These are phyloP conservation scores for Atherix ibis DNA, from an alignment of 2,888 invertebrate species.

Conservation along the genomic window DNA sequence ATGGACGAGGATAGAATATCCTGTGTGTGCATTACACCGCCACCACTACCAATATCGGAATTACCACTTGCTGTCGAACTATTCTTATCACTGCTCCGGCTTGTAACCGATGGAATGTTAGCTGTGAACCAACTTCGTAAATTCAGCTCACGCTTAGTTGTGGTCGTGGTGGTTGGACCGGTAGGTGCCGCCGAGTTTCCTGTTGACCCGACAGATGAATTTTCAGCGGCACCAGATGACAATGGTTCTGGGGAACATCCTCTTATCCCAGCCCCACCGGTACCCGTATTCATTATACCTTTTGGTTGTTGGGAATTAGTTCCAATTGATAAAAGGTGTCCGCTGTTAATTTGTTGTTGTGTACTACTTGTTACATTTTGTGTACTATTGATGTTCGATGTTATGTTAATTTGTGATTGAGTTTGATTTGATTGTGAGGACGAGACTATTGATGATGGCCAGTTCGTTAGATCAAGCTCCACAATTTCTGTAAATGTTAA, in stretches of 20 bases:
- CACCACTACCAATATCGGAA: constrained; percentile 21
- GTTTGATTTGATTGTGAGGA: constrained; percentile 9
- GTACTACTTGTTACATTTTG: constrained; percentile 3
- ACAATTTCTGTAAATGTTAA: constrained; percentile 14
- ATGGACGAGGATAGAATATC: constrained; percentile 31
- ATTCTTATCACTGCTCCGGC: constrained; percentile 14
- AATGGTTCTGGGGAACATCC: not conserved
- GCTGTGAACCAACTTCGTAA: constrained; percentile 24
- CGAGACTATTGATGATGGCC: constrained; percentile 11
- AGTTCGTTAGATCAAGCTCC: constrained; percentile 15
- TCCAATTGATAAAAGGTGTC: not conserved
- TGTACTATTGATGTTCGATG: constrained; percentile 7
- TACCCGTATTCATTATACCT: not conserved
- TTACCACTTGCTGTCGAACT: constrained; percentile 17
- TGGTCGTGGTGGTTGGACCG: constrained; percentile 9
- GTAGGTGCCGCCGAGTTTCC: constrained; percentile 14
- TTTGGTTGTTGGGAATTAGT: not conserved
- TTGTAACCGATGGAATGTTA: constrained; percentile 16
- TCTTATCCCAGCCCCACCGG: not conserved
- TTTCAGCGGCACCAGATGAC: not conserved
- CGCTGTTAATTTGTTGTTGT: constrained; percentile 7
- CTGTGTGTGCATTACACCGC: constrained; percentile 19
- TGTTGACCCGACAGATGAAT: constrained; percentile 4
- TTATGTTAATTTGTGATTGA: constrained; percentile 12
- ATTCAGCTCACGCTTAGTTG: constrained; percentile 19